Base-by-base conservation (phyloP, 2,797 vertebrate species). In the Pangasius macronema region DNA sequence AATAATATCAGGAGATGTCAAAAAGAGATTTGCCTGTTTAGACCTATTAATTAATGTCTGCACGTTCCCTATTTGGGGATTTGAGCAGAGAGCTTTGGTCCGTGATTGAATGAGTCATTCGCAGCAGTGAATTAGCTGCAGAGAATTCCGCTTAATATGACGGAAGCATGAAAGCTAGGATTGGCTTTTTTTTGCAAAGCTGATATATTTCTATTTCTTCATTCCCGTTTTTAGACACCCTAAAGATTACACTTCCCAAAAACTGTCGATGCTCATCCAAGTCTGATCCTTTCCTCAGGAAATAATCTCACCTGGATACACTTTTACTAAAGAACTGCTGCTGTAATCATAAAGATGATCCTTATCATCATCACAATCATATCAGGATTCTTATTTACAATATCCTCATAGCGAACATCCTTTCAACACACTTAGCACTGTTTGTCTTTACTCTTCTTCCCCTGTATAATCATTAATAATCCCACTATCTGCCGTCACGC, bases 21-120 rank as follows among this genome's bases (percentile, higher is more conserved):
- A 91, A 88, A 53, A 87, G 87, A 87, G 87, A 90, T 91, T 89
- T 89, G 86, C 90, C 63, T 91, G 92, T 93, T 93, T 88, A 90
- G 91, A 83, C 90, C 65, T 87, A 89, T 91, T 90, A 93, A 93
- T 92, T 90, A 87, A 87, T 63, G 10, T 0, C 51, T 91, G 85
- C 87, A 51, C 80, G 9, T 36, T 33, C 33, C 5, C 76, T 59
- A 9, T 57, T 24, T 42, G 79, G 24, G 57, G 57, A 63, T 39
- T 73, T 86, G 13, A 59, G 49, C 84, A 85, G 88, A 80, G 84
- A 36, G 80, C 30, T 83, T 84, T 80, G 87, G 89, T 63, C 65
- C 65, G 73, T 76, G 49, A 87, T 67, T 81, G 79, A 87, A 84
- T 18, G 0, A 85, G 63, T 68, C 8, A 39, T 85, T 70, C 77